phyloP scores from a whole-genome alignment of 2,113 vertebrate genomes.

The Cariama cristata region DNA sequence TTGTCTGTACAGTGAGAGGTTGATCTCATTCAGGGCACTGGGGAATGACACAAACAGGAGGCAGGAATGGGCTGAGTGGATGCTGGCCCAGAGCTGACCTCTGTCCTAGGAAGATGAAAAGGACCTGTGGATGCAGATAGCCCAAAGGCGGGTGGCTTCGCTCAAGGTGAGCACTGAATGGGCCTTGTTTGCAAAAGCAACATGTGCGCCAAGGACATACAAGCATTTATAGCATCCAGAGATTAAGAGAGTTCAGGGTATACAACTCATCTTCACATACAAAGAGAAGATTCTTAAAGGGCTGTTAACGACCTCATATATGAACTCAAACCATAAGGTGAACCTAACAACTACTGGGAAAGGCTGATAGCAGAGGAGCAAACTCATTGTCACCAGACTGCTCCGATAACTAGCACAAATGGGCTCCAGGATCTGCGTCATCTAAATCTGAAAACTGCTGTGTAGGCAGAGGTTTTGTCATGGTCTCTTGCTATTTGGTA shows the following conservation, averaged over 20 bases:
- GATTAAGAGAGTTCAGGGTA: conserved; percentile 4
- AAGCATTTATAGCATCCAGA: conserved; percentile 16
- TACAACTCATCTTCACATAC: background rate
- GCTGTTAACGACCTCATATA: background rate
- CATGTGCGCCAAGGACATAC: background rate
- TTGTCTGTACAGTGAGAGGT: background rate
- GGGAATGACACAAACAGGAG: background rate
- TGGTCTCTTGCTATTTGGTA: background rate
- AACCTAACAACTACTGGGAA: background rate
- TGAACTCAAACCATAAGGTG: conserved; percentile 34
- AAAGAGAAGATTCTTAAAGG: conserved; percentile 25
- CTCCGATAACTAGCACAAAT: background rate
- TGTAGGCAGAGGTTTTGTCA: background rate
- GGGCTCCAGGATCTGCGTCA: background rate
- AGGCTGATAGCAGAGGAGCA: conserved; percentile 22
- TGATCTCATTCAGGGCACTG: background rate
- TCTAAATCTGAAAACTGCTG: background rate
- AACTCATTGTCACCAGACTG: background rate
- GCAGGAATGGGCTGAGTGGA: background rate
- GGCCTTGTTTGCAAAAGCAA: background rate
- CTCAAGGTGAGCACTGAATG: background rate
- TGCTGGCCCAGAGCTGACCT: background rate
- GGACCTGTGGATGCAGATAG: background rate
- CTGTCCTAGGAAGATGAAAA: background rate
- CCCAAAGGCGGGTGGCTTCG: background rate